Evolutionary conservation across 2,888 invertebrate genomes (phyloP), one percentile per base, ranked within the genome.

Genomic region (Tortrix viridana): DNA sequence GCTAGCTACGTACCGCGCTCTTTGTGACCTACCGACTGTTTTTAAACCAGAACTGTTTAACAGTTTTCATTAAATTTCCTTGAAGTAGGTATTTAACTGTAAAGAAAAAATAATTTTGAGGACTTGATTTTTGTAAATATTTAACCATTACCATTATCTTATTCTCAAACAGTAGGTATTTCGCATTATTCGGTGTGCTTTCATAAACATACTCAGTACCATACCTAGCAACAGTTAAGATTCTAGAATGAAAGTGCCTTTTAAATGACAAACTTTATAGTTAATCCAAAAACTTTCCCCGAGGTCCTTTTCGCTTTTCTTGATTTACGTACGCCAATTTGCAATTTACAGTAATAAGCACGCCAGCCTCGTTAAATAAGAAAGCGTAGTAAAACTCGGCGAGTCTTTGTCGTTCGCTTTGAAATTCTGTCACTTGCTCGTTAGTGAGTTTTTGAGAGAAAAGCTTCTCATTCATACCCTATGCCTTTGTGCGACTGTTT

Each of bases 341-440:
- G 57, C 52, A 53, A 57, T 62, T 52, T 47, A 47, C 53, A 32
- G 52, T 58, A 58, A 58, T 58, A 63, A 63, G 63, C 63, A 63
- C 53, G 58, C 38, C 46, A 47, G 63, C 14, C 63, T 63, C 58
- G 58, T 62, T 57, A 57, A 62, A 57, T 50, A 56, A 57, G 52
- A 52, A 57, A 57, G 63, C 62, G 57, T 57, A 53, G 57, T 63
- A 58, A 57, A 63, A 63, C 58, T 58, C 63, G 26, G 41, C 47
- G 46, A 58, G 52, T 58, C 65, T 60, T 60, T 59, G 59, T 60
- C 47, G 57, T 49, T 65, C 48, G 41, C 65, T 65, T 61, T 65
- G 61, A 62, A 65, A 62, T 62, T 60, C 65, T 37, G 65, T 61
- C 65, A 61, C 38, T 54, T 48, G 57, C 57, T 65, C 61, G 65